Evolutionary conservation across 2,113 vertebrate species (phyloP), one percentile per base, ranked within the genome.

Genomic region (Peucedramus taeniatus): DNA sequence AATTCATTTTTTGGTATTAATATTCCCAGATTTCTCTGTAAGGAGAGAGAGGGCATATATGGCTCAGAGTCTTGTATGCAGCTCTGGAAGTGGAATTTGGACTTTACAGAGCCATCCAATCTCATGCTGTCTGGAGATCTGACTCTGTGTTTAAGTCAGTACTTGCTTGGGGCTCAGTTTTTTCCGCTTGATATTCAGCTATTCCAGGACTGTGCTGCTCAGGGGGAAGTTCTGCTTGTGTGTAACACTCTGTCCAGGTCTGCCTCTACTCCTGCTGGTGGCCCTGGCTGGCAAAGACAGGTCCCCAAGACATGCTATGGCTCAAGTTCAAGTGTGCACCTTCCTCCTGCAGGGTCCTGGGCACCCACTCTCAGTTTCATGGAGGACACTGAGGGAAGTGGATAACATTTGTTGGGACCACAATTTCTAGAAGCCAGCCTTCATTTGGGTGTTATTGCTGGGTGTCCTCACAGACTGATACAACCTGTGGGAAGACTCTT

Each of bases 11-110:
- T 57, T 60, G 18, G 21, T 24, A 30, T 37, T 69, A 71, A 60
- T 23, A 14, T 31, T 60, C n/a, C 9, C 42, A n/a, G 9, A 51
- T 65, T 68, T 87, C 83, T 84, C 31, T 56, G 19, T 44, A 22
- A 0, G 4, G 75, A 59, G 14, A 42, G n/a, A 75, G 27, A 47
- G 9, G 28, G 5, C 0, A 2, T 47, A 5, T 15, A 26, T 27
- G n/a, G 8, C 45, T 92, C 42, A 39, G n/a, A 31, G 33, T 47
- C 28, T 56, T 0, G 0, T 37, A 18, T 49, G 35, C 22, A 78
- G 64, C 19, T 61, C 54, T 74, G 76, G 20, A 75, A 90, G 26
- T 45, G 10, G 56, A 83, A 63, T 61, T 72, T 74, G 71, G 47
- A 40, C 33, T 81, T 83, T 18, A 21, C 15, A 86, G 75, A 77